A percentile compares a stretch with the other conserved stretches of the same genome.
Evolutionary conservation across 2,888 invertebrate genomes (phyloP).

Genomic region (Glyphotaelius pellucidus): DNA sequence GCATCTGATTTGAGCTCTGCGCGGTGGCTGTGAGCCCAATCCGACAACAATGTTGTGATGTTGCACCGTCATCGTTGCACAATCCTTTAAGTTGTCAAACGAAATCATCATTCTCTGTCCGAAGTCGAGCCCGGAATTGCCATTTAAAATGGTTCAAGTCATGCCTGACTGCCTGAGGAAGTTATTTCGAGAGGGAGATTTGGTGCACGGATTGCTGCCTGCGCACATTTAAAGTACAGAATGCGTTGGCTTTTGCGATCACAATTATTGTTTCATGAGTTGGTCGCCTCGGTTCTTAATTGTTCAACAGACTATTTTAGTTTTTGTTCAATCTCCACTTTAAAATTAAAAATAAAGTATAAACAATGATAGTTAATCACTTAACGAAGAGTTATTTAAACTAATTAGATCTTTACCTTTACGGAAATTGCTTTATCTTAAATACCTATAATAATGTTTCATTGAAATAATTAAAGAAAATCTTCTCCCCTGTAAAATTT

Average conservation of each 20-base stretch:
- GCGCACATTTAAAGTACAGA: not conserved
- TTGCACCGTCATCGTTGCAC: constrained; percentile 65
- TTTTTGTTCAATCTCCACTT: too few species aligned
- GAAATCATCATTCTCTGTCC: constrained; percentile 66
- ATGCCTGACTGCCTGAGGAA: constrained; percentile 23
- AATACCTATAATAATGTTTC: too few species aligned
- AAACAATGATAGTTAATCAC: too few species aligned
- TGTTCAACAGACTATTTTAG: too few species aligned
- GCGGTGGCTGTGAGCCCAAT: constrained; percentile 30
- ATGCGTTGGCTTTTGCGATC: not conserved
- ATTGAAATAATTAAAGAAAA: too few species aligned
- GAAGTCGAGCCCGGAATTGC: constrained; percentile 47
- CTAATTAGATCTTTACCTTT: too few species aligned
- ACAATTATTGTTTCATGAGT: too few species aligned
- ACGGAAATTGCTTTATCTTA: too few species aligned
- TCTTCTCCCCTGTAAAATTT: too few species aligned
- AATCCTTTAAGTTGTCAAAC: constrained; percentile 66
- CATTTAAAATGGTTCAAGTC: constrained; percentile 53
- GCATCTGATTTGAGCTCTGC: constrained; percentile 41
- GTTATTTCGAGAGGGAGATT: constrained; percentile 20
- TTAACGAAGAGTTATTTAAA: too few species aligned
- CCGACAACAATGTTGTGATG: constrained; percentile 49
- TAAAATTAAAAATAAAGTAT: too few species aligned
- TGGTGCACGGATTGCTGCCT: constrained; percentile 9
- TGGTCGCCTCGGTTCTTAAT: too few species aligned